phyloP scores from a whole-genome alignment of 2,113 vertebrate genomes.

The Anas platyrhynchos region DNA sequence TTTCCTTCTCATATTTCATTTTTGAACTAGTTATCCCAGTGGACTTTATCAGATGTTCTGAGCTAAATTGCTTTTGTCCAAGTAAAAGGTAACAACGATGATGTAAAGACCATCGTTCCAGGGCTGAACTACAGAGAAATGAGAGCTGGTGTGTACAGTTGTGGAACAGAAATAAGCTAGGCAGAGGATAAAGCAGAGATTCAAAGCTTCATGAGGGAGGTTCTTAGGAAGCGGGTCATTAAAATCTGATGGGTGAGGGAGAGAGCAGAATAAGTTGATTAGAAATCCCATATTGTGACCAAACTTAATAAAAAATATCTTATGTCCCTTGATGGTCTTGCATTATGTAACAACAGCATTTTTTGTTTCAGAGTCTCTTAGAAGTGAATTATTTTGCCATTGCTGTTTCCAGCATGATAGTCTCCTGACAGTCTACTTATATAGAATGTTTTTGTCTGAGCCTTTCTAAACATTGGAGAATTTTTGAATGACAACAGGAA shows the following conservation, averaged over 20 bases:
- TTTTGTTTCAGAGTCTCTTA: background rate
- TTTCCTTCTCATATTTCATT: accelerated
- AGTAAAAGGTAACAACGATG: background rate
- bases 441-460: background rate
- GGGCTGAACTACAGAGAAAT: background rate
- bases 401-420: background rate
- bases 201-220: background rate
- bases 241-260: background rate
- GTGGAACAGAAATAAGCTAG: background rate
- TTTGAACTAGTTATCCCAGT: background rate
- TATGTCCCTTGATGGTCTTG: background rate
- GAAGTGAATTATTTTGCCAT: background rate
- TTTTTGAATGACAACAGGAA: background rate
- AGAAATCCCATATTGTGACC: background rate
- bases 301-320: background rate
- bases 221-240: background rate
- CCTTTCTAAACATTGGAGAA: background rate
- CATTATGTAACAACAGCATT: background rate
- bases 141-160: background rate
- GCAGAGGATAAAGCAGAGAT: background rate
- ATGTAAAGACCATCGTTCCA: background rate
- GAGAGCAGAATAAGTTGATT: background rate
- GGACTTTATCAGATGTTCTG: background rate
- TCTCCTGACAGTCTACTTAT: background rate
- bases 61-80: background rate